These are phyloP conservation scores for Mythimna ferrago DNA, from an alignment of 2,888 invertebrate species.

Conservation along the genomic window DNA sequence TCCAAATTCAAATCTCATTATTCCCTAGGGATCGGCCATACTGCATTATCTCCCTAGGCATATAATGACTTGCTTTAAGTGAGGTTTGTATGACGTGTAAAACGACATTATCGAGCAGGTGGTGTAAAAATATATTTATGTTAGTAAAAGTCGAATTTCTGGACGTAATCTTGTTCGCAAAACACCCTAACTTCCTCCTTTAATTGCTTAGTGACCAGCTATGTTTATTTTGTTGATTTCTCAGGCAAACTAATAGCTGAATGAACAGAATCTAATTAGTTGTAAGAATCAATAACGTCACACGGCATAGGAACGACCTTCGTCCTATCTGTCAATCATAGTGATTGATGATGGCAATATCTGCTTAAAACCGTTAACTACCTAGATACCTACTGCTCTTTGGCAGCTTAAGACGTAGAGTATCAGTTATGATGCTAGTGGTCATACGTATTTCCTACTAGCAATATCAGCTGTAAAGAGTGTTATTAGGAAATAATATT, in stretches of 20 bases:
- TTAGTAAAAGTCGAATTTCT: too few relatives aligned
- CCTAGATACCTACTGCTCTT: not conserved
- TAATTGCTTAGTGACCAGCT: not conserved
- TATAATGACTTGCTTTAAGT: too few relatives aligned
- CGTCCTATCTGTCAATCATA: not conserved
- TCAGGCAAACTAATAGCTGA: not conserved
- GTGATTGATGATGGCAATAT: conserved; percentile 36
- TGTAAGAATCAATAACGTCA: not conserved
- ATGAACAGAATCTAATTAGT: not conserved
- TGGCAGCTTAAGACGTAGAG: not conserved
- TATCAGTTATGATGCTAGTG: not conserved
- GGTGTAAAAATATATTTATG: too few relatives aligned
- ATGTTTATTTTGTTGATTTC: not conserved
- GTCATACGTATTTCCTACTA: not conserved
- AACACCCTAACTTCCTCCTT: not conserved
- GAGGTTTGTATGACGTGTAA: too few relatives aligned
- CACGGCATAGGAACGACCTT: not conserved
- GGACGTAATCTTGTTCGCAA: not conserved
- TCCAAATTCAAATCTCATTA: too few relatives aligned
- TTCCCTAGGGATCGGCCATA: too few relatives aligned
- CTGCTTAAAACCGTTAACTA: not conserved
- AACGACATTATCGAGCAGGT: too few relatives aligned
- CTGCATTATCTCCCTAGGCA: too few relatives aligned
- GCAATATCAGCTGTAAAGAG: not conserved
- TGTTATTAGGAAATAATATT: too few relatives aligned